A percentile compares a stretch with the other conserved stretches of the same genome.
These are phyloP conservation scores for Astreopora myriophthalma DNA, from an alignment of 64 coral and sea anemone species.

Conservation along the genomic window DNA sequence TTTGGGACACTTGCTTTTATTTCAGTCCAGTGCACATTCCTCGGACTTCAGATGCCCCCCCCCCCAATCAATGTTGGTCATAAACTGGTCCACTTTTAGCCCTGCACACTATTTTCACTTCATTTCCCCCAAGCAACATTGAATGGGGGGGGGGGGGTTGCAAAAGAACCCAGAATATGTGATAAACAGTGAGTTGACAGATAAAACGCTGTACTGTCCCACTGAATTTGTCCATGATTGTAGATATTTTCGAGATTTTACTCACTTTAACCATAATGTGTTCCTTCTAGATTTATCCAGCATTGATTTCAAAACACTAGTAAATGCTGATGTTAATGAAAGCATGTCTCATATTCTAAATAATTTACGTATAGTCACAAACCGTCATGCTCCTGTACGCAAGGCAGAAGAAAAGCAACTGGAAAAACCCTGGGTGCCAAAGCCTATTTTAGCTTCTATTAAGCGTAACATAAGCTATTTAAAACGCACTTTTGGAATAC, in stretches of 20 bases:
- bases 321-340: constrained; percentile 40
- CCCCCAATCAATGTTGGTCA: too few species aligned
- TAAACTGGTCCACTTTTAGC: too few species aligned
- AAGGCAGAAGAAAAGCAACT: constrained; percentile 41
- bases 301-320: constrained; percentile 7
- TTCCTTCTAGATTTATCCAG: constrained; percentile 16
- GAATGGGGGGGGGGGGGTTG: too few species aligned
- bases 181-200: too few species aligned
- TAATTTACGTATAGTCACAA: constrained; percentile 9
- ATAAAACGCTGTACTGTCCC: too few species aligned
- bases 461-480: constrained; percentile 51
- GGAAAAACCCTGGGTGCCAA: constrained; percentile 52
- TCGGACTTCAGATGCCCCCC: too few species aligned
- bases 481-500: constrained; percentile 33
- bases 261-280: constrained; percentile 19
- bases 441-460: constrained; percentile 30
- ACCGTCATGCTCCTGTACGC: constrained; percentile 54
- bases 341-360: constrained; percentile 33
- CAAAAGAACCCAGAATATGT: too few species aligned
- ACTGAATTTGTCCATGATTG: too few species aligned
- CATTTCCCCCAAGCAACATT: too few species aligned
- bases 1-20: too few species aligned
- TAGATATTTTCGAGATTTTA: constrained; percentile 17
- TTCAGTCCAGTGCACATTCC: too few species aligned
- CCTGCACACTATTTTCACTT: too few species aligned